Evolutionary conservation across 2,888 invertebrate species (phyloP).

Genomic region (Thalpophila matura): DNA sequence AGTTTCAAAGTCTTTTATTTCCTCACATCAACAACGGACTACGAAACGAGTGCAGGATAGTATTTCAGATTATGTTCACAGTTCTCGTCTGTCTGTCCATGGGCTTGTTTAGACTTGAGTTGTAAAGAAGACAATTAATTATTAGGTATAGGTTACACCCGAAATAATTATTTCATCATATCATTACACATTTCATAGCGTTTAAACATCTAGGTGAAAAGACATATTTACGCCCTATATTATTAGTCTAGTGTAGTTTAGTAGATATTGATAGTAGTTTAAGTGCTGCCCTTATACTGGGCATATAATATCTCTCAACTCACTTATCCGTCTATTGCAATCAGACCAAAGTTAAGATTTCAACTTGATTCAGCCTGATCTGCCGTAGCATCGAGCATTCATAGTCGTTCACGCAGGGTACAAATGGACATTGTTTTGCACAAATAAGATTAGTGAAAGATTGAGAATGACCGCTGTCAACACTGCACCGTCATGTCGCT

Average conservation of each 20-base stretch:
- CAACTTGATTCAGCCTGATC: constrained; percentile 22
- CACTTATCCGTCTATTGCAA: constrained; percentile 44
- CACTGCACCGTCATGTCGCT: constrained; percentile 10
- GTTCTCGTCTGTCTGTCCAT: constrained; percentile 62
- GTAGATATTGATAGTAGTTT: constrained; percentile 75
- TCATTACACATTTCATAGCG: constrained; percentile 89
- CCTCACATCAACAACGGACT: constrained; percentile 29
- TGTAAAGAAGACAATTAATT: constrained; percentile 60
- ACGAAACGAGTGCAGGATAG: not conserved
- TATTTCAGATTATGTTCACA: constrained; percentile 17
- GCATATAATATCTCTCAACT: constrained; percentile 64
- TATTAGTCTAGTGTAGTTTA: constrained; percentile 79
- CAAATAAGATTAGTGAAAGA: constrained; percentile 1
- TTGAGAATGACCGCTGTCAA: constrained; percentile 20
- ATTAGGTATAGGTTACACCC: constrained; percentile 72
- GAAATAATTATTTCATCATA: constrained; percentile 84
- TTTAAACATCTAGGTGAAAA: constrained; percentile 83
- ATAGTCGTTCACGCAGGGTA: constrained; percentile 11
- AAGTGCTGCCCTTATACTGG: constrained; percentile 80
- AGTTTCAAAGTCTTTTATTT: not conserved
- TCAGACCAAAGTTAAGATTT: constrained; percentile 45
- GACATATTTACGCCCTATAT: constrained; percentile 82
- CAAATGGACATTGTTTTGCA: constrained; percentile 15
- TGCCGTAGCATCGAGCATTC: constrained; percentile 16
- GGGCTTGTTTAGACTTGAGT: constrained; percentile 65